These are phyloP conservation scores for Vicugna pacos DNA, from an alignment of 2,113 vertebrate genomes.

Conservation along the genomic window DNA sequence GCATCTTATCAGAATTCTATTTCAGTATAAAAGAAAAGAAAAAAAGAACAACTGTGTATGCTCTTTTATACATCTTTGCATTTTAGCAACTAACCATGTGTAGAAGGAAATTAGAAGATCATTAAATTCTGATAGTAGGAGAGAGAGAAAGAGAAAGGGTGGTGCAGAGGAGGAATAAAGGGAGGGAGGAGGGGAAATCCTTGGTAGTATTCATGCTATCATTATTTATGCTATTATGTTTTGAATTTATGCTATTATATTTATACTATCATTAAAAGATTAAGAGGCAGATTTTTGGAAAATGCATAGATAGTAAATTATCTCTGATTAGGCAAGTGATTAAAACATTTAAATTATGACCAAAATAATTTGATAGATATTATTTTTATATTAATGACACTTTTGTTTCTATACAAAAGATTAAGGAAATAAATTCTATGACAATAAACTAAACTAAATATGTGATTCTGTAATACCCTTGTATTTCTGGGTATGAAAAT, in stretches of 20 bases:
- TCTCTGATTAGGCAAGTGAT: neutral
- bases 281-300: neutral
- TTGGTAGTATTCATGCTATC: neutral
- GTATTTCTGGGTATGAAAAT: neutral
- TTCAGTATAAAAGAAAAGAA: neutral
- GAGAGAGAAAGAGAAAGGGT: fast-evolving
- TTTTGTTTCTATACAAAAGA: neutral
- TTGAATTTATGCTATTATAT: neutral
- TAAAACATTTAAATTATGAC: neutral
- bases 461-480: neutral
- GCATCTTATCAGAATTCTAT: neutral
- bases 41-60: neutral
- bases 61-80: neutral
- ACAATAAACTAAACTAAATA: neutral
- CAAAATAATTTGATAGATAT: neutral
- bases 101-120: neutral
- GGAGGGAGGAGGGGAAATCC: neutral
- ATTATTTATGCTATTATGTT: neutral
- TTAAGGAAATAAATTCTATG: neutral
- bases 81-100: neutral
- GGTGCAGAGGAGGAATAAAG: fast-evolving
- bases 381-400: neutral
- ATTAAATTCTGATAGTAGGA: neutral
- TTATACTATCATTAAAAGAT: neutral
- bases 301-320: neutral